Percentiles rank a stretch among this genome's conserved stretches.
Conservation (phyloP, 2,113 vertebrate genomes). For the Rhombomys opimus region DNA sequence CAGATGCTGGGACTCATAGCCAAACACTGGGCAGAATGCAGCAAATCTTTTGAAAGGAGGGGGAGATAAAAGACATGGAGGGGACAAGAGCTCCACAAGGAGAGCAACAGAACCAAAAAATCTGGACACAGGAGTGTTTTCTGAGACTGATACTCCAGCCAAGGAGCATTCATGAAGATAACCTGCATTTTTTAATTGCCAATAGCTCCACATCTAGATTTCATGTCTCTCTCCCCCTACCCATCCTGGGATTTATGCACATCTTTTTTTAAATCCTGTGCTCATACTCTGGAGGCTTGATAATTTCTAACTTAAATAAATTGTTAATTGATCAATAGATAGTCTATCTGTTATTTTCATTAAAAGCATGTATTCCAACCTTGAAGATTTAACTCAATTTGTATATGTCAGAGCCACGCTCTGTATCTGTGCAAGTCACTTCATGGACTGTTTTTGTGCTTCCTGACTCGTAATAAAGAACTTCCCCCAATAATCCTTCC, state of each 20-base stretch:
- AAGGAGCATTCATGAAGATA: no score
- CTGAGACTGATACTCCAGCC: no score
- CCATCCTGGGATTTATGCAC: not conserved
- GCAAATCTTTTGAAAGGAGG: no score
- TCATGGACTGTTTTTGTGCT: not conserved
- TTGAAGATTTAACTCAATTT: not conserved
- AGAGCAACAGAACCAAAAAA: no score
- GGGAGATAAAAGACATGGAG: no score
- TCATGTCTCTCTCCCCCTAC: not conserved
- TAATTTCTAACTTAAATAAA: not conserved
- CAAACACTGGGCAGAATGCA: no score
- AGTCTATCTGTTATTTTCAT: constrained; percentile 45
- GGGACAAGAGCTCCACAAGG: no score
- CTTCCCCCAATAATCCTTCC: not conserved
- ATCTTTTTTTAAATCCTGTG: not conserved
- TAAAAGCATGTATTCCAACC: not conserved
- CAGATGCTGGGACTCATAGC: no score
- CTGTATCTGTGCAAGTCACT: not conserved
- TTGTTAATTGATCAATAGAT: not conserved
- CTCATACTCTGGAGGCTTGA: not conserved
- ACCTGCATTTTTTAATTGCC: not conserved
- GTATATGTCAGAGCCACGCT: not conserved
- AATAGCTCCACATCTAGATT: not conserved
- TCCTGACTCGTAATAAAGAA: not conserved
- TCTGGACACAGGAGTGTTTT: no score